phyloP scores from a whole-genome alignment of 2,113 vertebrate species.

The Procavia capensis region DNA sequence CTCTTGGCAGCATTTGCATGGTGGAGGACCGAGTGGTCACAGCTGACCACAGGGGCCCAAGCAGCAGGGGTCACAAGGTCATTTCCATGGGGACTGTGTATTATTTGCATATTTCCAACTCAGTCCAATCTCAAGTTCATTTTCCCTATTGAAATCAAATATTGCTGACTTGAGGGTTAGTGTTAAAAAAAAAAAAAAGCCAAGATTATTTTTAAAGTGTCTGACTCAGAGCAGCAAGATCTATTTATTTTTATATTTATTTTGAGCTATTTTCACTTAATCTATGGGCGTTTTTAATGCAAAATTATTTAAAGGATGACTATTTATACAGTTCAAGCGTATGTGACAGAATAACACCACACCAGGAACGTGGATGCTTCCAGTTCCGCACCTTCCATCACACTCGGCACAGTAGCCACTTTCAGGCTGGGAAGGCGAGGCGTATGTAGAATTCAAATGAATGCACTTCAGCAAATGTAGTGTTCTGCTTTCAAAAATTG shows the following conservation, averaged over 20 bases:
- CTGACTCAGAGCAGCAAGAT: neutral
- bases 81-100: conserved; percentile 17
- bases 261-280: conserved; percentile 3
- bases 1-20: neutral
- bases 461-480: neutral
- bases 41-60: neutral
- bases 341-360: neutral
- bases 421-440: neutral
- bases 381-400: neutral
- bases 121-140: conserved; percentile 39
- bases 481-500: neutral
- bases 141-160: conserved; percentile 58
- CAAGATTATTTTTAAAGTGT: neutral
- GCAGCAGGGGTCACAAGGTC: conserved; percentile 12
- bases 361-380: neutral
- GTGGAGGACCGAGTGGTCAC: neutral
- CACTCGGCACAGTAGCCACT: neutral
- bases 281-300: conserved; percentile 5
- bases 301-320: neutral
- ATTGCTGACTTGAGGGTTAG: neutral
- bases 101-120: conserved; percentile 31
- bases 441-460: neutral
- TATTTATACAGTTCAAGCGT: conserved; percentile 9
- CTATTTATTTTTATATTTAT: neutral
- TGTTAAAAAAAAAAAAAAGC: neutral